Evolutionary conservation across 2,888 invertebrate species (phyloP), one percentile per base, ranked within the genome.

Genomic region (Omphaloscelis lunosa): DNA sequence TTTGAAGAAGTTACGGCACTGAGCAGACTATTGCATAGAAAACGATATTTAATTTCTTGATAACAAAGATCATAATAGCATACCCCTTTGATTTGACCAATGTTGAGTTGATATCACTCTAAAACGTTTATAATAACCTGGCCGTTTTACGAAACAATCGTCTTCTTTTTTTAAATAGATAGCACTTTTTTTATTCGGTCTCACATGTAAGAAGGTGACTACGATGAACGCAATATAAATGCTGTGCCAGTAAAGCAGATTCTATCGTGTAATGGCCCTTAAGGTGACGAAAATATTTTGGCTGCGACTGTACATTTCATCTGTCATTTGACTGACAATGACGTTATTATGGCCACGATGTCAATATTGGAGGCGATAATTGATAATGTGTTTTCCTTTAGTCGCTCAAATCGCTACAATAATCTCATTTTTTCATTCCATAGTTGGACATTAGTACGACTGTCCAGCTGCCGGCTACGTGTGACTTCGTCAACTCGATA

Each of bases 401-500:
- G 41, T 11, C 23, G 23, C 12, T 8, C 27, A 3, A n/a, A 17
- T 39, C 23, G 39, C 39, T 39, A 6, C 51, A 51, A n/a, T 62
- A 61, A 66, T 53, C 48, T 48, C 0, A 34, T 83, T n/a, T 78
- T 85, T 63, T 80, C 77, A 51, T 90, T 90, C 72, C 48, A 20
- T 88, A 96, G 96, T 93, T 93, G 95, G 93, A 90, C 88, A 90
- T 89, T 76, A 85, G 89, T 85, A 90, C 91, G 91, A 89, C 91
- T 83, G 91, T 92, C 91, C 94, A 91, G 86, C 90, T 92, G 91
- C 89, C 92, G 86, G 93, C 89, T 80, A 86, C 92, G 75, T 94
- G 95, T 89, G 92, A 93, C 90, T 91, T 96, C 86, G 93, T 96
- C 88, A 94, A 93, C 90, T 92, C 94, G 29, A 94, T 96, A 89